Base-by-base conservation (phyloP, 2,888 invertebrate species). In the Rhagonycha lutea region DNA sequence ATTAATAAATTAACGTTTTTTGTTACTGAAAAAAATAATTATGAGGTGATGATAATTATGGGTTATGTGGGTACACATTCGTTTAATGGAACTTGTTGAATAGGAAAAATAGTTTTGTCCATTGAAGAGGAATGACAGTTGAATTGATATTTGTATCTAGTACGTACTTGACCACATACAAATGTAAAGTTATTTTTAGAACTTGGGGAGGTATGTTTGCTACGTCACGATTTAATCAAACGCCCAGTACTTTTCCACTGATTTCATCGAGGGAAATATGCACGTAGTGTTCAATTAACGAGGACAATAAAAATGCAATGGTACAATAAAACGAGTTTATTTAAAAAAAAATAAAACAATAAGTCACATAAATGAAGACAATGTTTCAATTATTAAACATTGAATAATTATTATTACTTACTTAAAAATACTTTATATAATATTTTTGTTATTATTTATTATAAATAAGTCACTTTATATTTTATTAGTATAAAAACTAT, bases 401-500 rank as follows among this genome's bases (percentile, higher is more conserved):
- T 47, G 24, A 24, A 26, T 61, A 1, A 10, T 61, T 61, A 61
- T 61, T 47, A 47, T 23, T 23, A 62, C 24, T n/a, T 47, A n/a
- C 47, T 47, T 47, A 47, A 47, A 47, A 47, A 47, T 47, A 47
- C 47, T 7, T 47, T 47, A n/a, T 47, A 47, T n/a, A 47, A 26
- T 18, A 18, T 26, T 47, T n/a, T 47, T 47, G n/a, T 47, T 47
- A n/a, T 47, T 47, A 47, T 47, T 18, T 47, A 47, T 47, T 47
- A 47, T 47, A 47, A 47, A 47, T 63, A 63, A 63, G 18, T 63
- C 63, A 63, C 28, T 32, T 28, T 68, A 29, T 28, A 26, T 12
- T 63, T 32, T 12, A 29, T 68, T 32, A 68, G 68, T 29, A 68
- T 32, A 29, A 68, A 68, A 68, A 29, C 68, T 68, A 68, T 29